Evolutionary conservation across 1,140 invertebrate genomes (phyloP), one percentile per base, ranked within the genome.

Genomic region (Lasioglossum albipes): DNA sequence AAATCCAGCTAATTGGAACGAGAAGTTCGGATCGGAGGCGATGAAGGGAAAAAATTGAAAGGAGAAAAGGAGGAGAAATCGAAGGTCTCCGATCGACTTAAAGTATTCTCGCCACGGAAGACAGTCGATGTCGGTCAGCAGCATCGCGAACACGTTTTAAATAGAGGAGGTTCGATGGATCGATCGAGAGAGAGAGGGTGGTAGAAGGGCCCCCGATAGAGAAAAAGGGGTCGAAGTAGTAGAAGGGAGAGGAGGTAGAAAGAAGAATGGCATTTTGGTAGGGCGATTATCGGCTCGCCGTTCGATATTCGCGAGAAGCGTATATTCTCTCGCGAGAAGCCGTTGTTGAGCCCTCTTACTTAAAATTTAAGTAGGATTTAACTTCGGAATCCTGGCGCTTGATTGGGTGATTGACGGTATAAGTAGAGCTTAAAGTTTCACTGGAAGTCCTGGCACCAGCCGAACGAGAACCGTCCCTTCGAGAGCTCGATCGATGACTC

Each of bases 341-440:
- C 62, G 65, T 79, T 49, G 52, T 18, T 49, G 70, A 75, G 49
- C 54, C 61, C 72, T 71, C 54, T 79, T 83, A 80, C 77, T 83
- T 80, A 83, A 80, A 80, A 80, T 80, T 83, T 83, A 80, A 83
- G 77, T 83, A 83, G 81, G 81, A 83, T 83, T 83, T 80, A 83
- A 83, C 77, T 83, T 83, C 31, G 42, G 54, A 80, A 83, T 83
- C 77, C 77, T 54, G 70, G 54, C 78, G 77, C 77, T 66, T 80
- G 81, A 83, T 83, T 83, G 81, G 81, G 49, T 83, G 81, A 83
- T 83, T 79, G 81, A 80, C 81, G 77, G 77, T 75, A 70, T 83
- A 83, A 83, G 81, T 73, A 74, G 77, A 75, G 81, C 81, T 83
- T 79, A 83, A 83, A 83, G 77, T 83, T 83, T 73, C 52, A 36